Base-by-base conservation (phyloP, 64 coral and sea anemone genomes). In the Dendronephthya gigantea region DNA sequence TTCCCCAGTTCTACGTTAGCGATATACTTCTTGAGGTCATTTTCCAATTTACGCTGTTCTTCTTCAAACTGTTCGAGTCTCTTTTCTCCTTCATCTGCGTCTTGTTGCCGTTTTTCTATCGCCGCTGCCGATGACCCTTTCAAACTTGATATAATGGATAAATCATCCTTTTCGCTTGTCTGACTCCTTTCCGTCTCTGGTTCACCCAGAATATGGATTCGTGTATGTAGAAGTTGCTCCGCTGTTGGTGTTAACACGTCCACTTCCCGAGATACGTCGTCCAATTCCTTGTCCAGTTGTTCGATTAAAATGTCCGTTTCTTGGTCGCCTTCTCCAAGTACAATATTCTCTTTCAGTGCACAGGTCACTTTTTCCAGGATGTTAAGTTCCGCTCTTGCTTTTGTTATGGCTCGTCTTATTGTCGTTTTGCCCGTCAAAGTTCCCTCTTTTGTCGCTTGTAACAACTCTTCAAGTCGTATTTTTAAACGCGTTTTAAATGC, bases 231-330 rank as follows among this genome's bases (percentile, higher is more conserved):
- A 76, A 5, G 85, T n/a, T 45, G 27, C 35, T 74, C 39, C 0
- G 37, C 39, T 16, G 38, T 45, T 33, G 39, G 5, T 31, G 59
- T 86, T 40, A 86, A 11, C 28, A 17, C 13, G 30, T 86, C 85
- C 25, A 72, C 59, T 86, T 62, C 41, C 22, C 17, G 29, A 28
- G 43, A 22, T 86, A 86, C 74, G 30, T 86, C 56, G 59, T 86
- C 85, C 19, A 45, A 39, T 33, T 86, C 85, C 29, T 85, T 86
- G 40, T 86, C 85, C 1, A 86, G 25, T n/a, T 41, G 2, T 9
- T 86, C 85, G 59, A 86, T 86, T 45, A 74, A 31, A 70, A 23
- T 48, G 34, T 86, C 69, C 12, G 69, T 76, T 76, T 76, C 85
- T 7, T 86, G 37, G 43, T 39, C 59, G 59, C 33, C 47, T 70